These are phyloP conservation scores for Hypselothyrea guttata DNA, from an alignment of 2,888 invertebrate species.

Conservation along the genomic window DNA sequence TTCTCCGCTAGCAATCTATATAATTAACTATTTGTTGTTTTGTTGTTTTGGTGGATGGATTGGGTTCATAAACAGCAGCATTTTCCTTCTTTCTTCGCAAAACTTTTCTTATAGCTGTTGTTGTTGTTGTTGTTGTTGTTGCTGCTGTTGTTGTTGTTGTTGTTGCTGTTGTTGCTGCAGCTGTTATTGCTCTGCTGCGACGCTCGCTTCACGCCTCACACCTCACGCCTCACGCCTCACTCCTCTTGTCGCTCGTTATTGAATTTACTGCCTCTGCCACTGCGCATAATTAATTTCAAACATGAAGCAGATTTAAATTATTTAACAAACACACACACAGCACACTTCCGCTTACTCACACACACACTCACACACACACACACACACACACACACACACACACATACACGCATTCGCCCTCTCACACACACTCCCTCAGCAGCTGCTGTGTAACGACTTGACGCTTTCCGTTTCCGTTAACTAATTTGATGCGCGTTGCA, in stretches of 20 bases:
- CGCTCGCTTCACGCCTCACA: neutral
- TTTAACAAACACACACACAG: slow-evolving; percentile 13
- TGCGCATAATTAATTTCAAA: slow-evolving; percentile 45
- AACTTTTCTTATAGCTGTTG: slow-evolving; percentile 4
- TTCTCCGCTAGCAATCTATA: neutral
- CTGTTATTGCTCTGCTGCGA: slow-evolving; percentile 2
- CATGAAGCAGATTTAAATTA: slow-evolving; percentile 32
- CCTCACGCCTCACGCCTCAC: neutral
- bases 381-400: slow-evolving; percentile 12
- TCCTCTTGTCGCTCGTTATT: slow-evolving; percentile 32
- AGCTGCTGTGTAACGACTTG: slow-evolving; percentile 45
- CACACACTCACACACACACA: slow-evolving; percentile 9
- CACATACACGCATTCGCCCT: too few species aligned
- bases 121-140: slow-evolving; percentile 6
- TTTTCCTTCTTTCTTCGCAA: slow-evolving; percentile 10
- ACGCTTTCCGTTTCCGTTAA: slow-evolving; percentile 64
- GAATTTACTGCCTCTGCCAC: slow-evolving; percentile 28
- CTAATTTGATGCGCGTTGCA: slow-evolving; percentile 59
- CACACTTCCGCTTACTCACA: slow-evolving; percentile 6
- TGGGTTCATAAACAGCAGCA: slow-evolving; percentile 55
- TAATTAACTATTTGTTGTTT: slow-evolving; percentile 8
- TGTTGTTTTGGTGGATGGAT: slow-evolving; percentile 62
- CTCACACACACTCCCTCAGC: slow-evolving; percentile 12
- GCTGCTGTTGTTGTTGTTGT: neutral
- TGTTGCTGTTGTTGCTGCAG: slow-evolving; percentile 12